Evolutionary conservation across 2,113 vertebrate genomes (phyloP).

Genomic region (Vanacampus margaritifer): DNA sequence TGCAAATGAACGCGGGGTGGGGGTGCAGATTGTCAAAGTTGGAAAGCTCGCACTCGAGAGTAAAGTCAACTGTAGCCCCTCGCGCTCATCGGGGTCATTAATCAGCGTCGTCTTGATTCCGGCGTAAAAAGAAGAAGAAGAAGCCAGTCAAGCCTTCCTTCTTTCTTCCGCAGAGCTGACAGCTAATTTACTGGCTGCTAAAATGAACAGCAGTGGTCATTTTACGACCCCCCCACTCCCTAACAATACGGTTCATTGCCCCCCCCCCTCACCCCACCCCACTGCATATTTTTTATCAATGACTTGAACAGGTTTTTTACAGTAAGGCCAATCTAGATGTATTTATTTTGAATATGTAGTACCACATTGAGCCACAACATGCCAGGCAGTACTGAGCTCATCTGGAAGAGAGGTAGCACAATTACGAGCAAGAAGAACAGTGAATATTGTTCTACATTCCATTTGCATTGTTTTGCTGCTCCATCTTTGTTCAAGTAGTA

Average conservation of each 20-base stretch:
- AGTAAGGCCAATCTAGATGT: neutral
- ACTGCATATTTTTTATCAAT: neutral
- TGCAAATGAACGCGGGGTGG: neutral
- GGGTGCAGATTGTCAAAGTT: neutral
- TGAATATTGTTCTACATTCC: too few species aligned
- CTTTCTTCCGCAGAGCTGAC: neutral
- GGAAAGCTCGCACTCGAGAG: neutral
- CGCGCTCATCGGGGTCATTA: conserved; percentile 16
- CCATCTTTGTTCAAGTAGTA: too few species aligned
- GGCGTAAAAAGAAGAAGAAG: neutral
- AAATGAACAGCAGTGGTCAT: neutral
- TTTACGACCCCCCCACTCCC: neutral
- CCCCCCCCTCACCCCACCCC: too few species aligned
- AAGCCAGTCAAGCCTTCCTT: neutral
- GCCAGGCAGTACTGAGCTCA: neutral
- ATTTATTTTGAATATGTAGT: neutral
- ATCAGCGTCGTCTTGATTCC: neutral
- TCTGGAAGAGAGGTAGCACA: neutral
- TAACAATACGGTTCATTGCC: neutral
- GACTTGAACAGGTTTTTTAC: neutral
- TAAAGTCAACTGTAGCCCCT: conserved; percentile 6
- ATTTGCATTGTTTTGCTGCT: too few species aligned
- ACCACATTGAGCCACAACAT: too few species aligned
- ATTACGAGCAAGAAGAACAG: too few species aligned
- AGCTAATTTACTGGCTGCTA: neutral